phyloP scores from a whole-genome alignment of 2,113 vertebrate species.

The Lasiurus borealis region DNA sequence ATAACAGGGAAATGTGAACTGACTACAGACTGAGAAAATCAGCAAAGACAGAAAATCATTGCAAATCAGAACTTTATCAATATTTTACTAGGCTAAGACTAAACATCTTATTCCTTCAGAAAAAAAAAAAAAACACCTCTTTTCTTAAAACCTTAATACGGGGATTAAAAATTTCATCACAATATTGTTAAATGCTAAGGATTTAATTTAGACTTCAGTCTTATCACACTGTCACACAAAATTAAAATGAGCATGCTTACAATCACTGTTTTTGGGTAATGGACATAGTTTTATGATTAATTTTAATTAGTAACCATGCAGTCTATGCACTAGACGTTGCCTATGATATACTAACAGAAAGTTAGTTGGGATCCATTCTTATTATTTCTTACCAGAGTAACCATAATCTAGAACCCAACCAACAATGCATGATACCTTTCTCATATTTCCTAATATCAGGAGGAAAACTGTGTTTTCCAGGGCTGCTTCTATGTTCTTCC shows the following conservation, averaged over 20 bases:
- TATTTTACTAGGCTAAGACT: slow-evolving; percentile 91
- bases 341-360: slow-evolving; percentile 45
- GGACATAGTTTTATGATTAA: not conserved
- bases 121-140: slow-evolving; percentile 69
- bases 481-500: slow-evolving; percentile 68
- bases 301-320: slow-evolving; percentile 8
- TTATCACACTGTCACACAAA: not conserved
- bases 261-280: not conserved
- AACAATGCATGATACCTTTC: slow-evolving; percentile 63
- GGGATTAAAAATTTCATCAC: slow-evolving; percentile 48
- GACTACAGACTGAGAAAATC: slow-evolving; percentile 86
- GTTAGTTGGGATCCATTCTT: slow-evolving; percentile 55
- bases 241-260: slow-evolving; percentile 36
- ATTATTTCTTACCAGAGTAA: not conserved
- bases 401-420: slow-evolving; percentile 74
- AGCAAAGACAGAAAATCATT: slow-evolving; percentile 90
- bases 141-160: slow-evolving; percentile 60
- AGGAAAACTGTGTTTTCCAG: slow-evolving; percentile 75
- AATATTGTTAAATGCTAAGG: not conserved
- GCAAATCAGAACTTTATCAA: slow-evolving; percentile 91
- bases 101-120: slow-evolving; percentile 81
- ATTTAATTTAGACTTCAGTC: slow-evolving; percentile 41
- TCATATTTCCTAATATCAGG: slow-evolving; percentile 77
- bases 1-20: slow-evolving; percentile 90
- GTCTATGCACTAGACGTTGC: not conserved